Percentiles rank a stretch among this genome's conserved stretches.
These are phyloP conservation scores for Rachycentron canadum DNA, from an alignment of 2,797 vertebrate genomes.

Conservation along the genomic window DNA sequence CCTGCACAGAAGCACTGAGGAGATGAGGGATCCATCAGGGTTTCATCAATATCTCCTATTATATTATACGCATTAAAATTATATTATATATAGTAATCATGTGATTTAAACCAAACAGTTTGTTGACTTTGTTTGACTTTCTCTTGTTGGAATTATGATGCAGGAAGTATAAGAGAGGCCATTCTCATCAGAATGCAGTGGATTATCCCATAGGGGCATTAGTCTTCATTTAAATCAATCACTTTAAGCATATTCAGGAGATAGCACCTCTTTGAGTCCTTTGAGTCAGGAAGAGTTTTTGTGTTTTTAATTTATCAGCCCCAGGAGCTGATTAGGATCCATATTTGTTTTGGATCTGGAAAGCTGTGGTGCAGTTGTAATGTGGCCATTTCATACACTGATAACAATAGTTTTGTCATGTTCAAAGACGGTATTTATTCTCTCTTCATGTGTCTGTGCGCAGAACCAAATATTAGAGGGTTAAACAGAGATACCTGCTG, in stretches of 20 bases:
- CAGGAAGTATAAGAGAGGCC: conserved; percentile 19
- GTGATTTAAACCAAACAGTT: neutral
- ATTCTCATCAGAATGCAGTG: conserved; percentile 34
- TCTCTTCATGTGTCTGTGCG: conserved; percentile 50
- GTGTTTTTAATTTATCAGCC: conserved; percentile 21
- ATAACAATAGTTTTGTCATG: conserved; percentile 43
- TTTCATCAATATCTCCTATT: neutral
- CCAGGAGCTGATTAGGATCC: conserved; percentile 9
- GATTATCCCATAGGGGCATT: conserved; percentile 44
- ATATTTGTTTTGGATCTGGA: neutral
- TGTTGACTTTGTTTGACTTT: neutral
- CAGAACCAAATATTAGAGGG: conserved; percentile 66
- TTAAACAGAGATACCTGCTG: conserved; percentile 70
- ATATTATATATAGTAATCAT: neutral
- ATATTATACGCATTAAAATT: too few relatives aligned
- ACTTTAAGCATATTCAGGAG: conserved; percentile 44
- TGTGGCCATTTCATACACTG: neutral
- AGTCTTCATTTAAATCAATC: conserved; percentile 54
- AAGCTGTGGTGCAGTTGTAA: conserved; percentile 7
- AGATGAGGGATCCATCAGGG: neutral
- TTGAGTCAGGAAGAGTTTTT: conserved; percentile 39
- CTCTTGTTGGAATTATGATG: conserved; percentile 19
- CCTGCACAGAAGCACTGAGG: neutral
- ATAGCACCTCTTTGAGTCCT: conserved; percentile 26
- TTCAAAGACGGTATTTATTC: conserved; percentile 69